phyloP scores from a whole-genome alignment of 2,888 invertebrate genomes.

The Busseola fusca region DNA sequence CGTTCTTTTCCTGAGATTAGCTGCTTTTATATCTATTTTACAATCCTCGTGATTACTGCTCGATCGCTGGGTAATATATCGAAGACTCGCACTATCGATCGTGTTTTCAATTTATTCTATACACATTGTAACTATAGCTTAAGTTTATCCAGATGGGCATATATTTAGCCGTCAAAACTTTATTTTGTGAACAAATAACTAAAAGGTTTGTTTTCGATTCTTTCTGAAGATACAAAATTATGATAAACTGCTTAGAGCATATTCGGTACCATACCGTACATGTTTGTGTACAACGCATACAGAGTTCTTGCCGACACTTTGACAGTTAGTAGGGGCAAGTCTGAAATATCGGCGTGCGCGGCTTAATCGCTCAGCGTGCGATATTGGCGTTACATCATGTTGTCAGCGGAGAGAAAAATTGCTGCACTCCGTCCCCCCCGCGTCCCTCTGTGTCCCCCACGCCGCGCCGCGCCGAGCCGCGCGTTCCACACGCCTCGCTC shows the following conservation, averaged over 20 bases:
- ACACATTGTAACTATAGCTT: conserved; percentile 1
- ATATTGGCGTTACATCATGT: conserved; percentile 89
- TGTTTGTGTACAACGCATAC: conserved; percentile 65
- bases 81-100: conserved; percentile 35
- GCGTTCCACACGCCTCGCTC: conserved; percentile 72
- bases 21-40: conserved; percentile 79
- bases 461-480: conserved; percentile 65
- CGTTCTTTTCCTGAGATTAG: conserved; percentile 76
- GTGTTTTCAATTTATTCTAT: conserved; percentile 10
- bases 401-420: conserved; percentile 89
- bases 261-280: conserved; percentile 48
- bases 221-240: conserved; percentile 64
- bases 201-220: conserved; percentile 62
- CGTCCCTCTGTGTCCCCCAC: conserved; percentile 62
- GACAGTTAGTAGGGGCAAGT: conserved; percentile 88
- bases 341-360: conserved; percentile 88
- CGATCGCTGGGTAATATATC: conserved; percentile 38
- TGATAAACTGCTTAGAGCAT: conserved; percentile 65
- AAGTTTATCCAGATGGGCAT: conserved; percentile 39
- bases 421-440: conserved; percentile 78
- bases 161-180: conserved; percentile 50
- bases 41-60: conserved; percentile 65
- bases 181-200: conserved; percentile 44
- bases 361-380: conserved; percentile 89
- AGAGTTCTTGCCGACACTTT: conserved; percentile 83